Percentiles rank a stretch among this genome's conserved stretches.
Evolutionary conservation across 1,140 invertebrate genomes (phyloP).

Genomic region (Trichonephila inaurata): DNA sequence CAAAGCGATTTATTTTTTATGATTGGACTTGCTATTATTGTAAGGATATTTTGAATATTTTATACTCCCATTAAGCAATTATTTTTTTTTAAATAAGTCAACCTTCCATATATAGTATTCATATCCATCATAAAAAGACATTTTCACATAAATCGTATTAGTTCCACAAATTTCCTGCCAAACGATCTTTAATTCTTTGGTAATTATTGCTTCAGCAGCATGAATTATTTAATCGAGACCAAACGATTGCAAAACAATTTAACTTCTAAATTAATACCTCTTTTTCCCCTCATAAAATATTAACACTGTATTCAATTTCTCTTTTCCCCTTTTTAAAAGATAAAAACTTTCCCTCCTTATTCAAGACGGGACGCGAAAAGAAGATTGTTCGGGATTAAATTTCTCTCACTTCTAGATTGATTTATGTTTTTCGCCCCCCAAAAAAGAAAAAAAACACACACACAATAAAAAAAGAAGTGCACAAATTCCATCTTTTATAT

Average conservation of each 20-base stretch:
- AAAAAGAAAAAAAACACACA: conserved; percentile 5
- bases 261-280: neutral
- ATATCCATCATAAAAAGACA: no score
- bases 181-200: neutral
- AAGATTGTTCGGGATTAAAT: conserved; percentile 26
- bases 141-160: no score
- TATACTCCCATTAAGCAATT: no score
- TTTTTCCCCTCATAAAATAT: neutral
- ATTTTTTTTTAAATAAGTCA: no score
- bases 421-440: conserved; percentile 26
- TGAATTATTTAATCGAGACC: neutral
- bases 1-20: no score
- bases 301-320: conserved; percentile 1
- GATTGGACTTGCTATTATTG: no score
- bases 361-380: neutral
- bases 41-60: no score
- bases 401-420: neutral
- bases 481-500: conserved; percentile 51
- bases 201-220: neutral
- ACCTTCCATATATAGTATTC: no score
- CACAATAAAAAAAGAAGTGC: neutral
- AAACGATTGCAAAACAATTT: neutral
- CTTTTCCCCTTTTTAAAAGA: neutral
- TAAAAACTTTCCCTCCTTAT: neutral
- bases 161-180: no score